Evolutionary conservation across 1,140 invertebrate species (phyloP).

Genomic region (Zaprionus davidi): DNA sequence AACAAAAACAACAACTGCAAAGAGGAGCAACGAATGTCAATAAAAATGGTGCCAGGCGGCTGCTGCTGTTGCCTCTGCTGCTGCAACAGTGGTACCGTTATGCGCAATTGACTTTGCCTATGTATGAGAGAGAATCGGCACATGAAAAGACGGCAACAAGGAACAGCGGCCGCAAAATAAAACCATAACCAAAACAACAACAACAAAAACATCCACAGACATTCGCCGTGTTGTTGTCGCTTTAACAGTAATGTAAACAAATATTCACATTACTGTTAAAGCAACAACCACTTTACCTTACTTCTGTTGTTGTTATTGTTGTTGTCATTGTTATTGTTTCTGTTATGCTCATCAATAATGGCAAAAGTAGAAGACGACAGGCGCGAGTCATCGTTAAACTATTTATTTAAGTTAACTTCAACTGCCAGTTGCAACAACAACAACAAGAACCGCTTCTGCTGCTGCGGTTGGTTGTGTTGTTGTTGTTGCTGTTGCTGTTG

Average conservation of each 20-base stretch:
- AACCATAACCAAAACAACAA: slow-evolving; percentile 3
- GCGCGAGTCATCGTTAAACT: slow-evolving; percentile 7
- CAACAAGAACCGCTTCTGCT: not conserved
- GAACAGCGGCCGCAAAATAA: not conserved
- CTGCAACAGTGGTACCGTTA: slow-evolving; percentile 4
- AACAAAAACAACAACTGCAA: not conserved
- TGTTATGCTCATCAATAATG: not conserved
- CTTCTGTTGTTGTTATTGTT: not conserved
- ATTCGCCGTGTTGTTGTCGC: not conserved
- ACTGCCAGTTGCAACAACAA: not conserved
- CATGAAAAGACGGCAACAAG: not conserved
- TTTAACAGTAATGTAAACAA: slow-evolving; percentile 6
- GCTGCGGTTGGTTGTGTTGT: not conserved
- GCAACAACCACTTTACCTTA: not conserved
- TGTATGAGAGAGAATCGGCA: not conserved
- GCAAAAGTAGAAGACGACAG: slow-evolving; percentile 5
- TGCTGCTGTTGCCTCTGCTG: slow-evolving; percentile 2
- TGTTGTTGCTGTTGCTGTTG: too few species aligned
- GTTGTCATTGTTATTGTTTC: not conserved
- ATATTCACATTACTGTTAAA: slow-evolving; percentile 8
- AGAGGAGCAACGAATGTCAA: slow-evolving; percentile 6
- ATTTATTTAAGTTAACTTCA: slow-evolving; percentile 17
- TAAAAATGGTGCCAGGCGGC: slow-evolving; percentile 2
- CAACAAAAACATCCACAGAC: not conserved
- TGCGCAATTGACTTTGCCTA: slow-evolving; percentile 6